Conservation (phyloP, 2,888 invertebrate genomes). For the Carterocephalus palaemon region DNA sequence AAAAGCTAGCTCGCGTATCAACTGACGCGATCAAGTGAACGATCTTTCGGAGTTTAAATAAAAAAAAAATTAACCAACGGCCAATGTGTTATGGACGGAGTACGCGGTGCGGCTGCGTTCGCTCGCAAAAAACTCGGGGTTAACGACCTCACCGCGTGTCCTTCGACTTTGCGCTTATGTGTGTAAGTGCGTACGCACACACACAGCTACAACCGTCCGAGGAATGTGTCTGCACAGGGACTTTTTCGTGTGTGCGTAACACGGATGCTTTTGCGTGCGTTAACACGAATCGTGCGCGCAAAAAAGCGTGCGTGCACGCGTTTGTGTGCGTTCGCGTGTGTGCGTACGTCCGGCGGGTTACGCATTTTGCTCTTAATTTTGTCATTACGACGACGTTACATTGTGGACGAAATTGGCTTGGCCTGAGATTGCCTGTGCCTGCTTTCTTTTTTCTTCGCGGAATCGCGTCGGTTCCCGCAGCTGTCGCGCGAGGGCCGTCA, state of each 20-base stretch:
- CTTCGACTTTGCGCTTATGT: conserved; percentile 57
- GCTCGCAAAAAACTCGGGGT: conserved; percentile 74
- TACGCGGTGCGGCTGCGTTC: conserved; percentile 64
- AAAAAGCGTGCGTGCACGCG: conserved; percentile 44
- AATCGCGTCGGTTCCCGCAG: conserved; percentile 12
- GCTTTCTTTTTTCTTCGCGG: conserved; percentile 29
- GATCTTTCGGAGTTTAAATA: conserved; percentile 55
- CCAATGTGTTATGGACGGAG: conserved; percentile 67
- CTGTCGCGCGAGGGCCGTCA: conserved; percentile 15
- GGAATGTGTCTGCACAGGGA: conserved; percentile 44
- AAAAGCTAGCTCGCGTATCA: conserved; percentile 47
- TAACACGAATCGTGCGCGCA: conserved; percentile 49
- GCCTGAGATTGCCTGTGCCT: conserved; percentile 38
- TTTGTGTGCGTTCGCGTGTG: conserved; percentile 29
- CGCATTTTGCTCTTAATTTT: conserved; percentile 58
- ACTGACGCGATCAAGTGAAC: conserved; percentile 54
- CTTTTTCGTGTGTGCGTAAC: conserved; percentile 51
- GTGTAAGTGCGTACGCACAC: conserved; percentile 57
- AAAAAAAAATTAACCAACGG: conserved; percentile 51
- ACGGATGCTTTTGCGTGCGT: conserved; percentile 54
- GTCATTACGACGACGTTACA: conserved; percentile 54
- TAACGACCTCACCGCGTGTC: conserved; percentile 71
- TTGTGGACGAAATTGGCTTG: conserved; percentile 47
- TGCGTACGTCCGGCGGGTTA: conserved; percentile 36
- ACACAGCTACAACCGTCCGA: conserved; percentile 33